A percentile compares a stretch with the other conserved stretches of the same genome.
Evolutionary conservation across 2,797 vertebrate species (phyloP).

Genomic region (Coranthus polyacanthus): DNA sequence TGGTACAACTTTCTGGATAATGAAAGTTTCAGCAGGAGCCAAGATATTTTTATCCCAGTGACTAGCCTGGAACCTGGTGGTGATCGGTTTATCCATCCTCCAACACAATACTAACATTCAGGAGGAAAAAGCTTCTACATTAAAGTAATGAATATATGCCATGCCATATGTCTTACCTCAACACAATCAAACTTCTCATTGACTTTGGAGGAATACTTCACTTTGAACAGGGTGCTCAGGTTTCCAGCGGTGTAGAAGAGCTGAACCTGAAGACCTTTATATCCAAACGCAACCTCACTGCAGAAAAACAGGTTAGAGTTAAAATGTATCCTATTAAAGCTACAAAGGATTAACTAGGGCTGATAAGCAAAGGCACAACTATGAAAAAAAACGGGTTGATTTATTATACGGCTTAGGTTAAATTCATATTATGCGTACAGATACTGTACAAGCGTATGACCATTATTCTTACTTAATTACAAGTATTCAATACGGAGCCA

Average conservation of each 20-base stretch:
- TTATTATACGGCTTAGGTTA: neutral
- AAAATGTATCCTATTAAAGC: slow-evolving; percentile 10
- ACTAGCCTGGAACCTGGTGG: no score
- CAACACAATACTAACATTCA: no score
- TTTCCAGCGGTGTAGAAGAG: slow-evolving; percentile 95
- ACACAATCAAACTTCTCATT: slow-evolving; percentile 95
- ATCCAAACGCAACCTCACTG: slow-evolving; percentile 98
- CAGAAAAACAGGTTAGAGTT: slow-evolving; percentile 37
- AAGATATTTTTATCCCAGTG: no score
- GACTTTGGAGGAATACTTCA: slow-evolving; percentile 94
- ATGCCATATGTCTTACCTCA: slow-evolving; percentile 86
- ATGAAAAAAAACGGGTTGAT: neutral
- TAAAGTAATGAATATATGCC: neutral
- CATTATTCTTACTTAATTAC: slow-evolving; percentile 29
- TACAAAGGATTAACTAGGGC: neutral
- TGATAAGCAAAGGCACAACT: slow-evolving; percentile 16
- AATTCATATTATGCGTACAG: slow-evolving; percentile 10
- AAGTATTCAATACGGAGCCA: slow-evolving; percentile 34
- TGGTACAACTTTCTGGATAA: no score
- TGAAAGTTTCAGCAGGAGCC: no score
- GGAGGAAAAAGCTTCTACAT: no score
- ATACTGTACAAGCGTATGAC: slow-evolving; percentile 29
- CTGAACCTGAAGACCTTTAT: slow-evolving; percentile 95
- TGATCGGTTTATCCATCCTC: no score
- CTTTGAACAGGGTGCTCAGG: slow-evolving; percentile 94